Evolutionary conservation across 2,888 invertebrate species (phyloP).

Genomic region (Adelognathus sp.): DNA sequence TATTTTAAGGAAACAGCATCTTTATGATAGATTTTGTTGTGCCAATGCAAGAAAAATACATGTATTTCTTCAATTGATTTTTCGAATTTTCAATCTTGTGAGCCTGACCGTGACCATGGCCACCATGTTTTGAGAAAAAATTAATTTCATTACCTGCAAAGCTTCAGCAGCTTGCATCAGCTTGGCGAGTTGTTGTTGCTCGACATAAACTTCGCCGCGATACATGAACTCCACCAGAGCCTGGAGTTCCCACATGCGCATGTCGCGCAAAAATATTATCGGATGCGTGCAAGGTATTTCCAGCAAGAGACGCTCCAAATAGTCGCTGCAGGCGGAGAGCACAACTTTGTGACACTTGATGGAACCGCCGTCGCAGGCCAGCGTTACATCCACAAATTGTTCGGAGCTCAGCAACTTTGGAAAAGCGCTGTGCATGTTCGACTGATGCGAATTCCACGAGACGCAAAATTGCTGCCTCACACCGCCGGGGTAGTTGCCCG

Average conservation of each 20-base stretch:
- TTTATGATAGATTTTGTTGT: no score
- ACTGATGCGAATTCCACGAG: conserved; percentile 92
- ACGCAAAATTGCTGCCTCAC: conserved; percentile 86
- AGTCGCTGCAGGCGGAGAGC: conserved; percentile 91
- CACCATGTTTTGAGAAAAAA: conserved; percentile 8
- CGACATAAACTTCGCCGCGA: conserved; percentile 79
- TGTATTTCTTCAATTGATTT: no score
- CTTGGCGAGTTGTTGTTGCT: conserved; percentile 77
- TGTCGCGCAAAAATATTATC: conserved; percentile 91
- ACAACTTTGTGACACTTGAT: conserved; percentile 94
- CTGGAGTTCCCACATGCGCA: conserved; percentile 82
- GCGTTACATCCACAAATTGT: conserved; percentile 93
- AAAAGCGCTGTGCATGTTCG: conserved; percentile 90
- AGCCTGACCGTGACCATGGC: no score
- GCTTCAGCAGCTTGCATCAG: conserved; percentile 79
- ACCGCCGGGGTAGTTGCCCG: conserved; percentile 76
- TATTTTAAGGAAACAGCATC: no score
- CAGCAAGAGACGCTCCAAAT: conserved; percentile 90
- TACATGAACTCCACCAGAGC: conserved; percentile 80
- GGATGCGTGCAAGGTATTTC: conserved; percentile 94
- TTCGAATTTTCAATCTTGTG: no score
- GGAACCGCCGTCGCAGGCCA: conserved; percentile 93
- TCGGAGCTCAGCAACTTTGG: conserved; percentile 89
- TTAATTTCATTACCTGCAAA: conserved; percentile 72
- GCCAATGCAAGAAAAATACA: no score